phyloP scores from a whole-genome alignment of 2,113 vertebrate genomes.

The Cynopterus brachyotis region DNA sequence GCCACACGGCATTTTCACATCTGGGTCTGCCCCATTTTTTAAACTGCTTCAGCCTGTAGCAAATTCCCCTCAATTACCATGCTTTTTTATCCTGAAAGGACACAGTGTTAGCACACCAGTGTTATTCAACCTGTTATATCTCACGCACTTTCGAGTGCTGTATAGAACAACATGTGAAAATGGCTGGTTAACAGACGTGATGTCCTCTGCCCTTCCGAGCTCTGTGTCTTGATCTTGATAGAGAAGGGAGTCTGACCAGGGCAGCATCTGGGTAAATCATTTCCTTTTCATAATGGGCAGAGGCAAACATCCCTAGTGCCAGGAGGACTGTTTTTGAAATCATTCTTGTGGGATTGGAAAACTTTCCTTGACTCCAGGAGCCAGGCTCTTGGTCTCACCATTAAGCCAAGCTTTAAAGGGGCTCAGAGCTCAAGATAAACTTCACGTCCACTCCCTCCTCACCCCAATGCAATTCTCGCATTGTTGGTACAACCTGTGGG shows the following conservation, averaged over 20 bases:
- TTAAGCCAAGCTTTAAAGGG: not conserved
- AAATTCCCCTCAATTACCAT: constrained; percentile 72
- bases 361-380: constrained; percentile 31
- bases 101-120: constrained; percentile 32
- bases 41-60: constrained; percentile 76
- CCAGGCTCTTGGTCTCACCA: not conserved
- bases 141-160: constrained; percentile 66
- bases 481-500: not conserved
- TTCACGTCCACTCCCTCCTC: not conserved
- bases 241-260: constrained; percentile 66
- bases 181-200: not conserved
- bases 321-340: constrained; percentile 79
- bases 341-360: constrained; percentile 56
- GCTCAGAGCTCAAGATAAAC: not conserved
- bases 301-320: constrained; percentile 64
- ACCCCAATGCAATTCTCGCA: not conserved
- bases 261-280: constrained; percentile 74
- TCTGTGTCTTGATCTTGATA: constrained; percentile 66
- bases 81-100: constrained; percentile 75
- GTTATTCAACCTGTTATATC: constrained; percentile 60
- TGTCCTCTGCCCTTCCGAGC: constrained; percentile 30
- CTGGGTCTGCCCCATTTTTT: constrained; percentile 74
- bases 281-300: constrained; percentile 74
- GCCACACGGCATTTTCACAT: constrained; percentile 75
- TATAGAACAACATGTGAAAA: constrained; percentile 78